Evolutionary conservation across 2,113 vertebrate species (phyloP).

Genomic region (Pelecanus crispus): DNA sequence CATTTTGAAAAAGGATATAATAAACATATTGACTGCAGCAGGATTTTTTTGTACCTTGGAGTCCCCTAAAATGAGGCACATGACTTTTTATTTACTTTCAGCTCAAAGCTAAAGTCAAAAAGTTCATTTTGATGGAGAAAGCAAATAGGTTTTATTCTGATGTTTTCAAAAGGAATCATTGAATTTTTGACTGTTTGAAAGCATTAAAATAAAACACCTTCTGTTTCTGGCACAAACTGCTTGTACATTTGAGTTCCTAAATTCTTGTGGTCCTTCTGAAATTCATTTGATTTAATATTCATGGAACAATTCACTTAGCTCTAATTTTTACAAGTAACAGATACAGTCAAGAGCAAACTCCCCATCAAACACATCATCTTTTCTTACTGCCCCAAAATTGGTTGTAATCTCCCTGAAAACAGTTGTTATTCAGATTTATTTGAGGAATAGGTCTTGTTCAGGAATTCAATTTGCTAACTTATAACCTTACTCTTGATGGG

Average conservation of each 20-base stretch:
- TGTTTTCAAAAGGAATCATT: neutral
- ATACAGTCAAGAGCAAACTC: neutral
- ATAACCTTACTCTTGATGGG: conserved; percentile 31
- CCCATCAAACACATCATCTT: conserved; percentile 23
- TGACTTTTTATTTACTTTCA: neutral
- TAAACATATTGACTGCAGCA: neutral
- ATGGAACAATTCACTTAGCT: conserved; percentile 13
- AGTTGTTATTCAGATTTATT: conserved; percentile 46
- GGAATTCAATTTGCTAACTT: conserved; percentile 55
- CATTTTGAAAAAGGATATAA: neutral
- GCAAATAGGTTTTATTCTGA: neutral
- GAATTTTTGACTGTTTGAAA: neutral
- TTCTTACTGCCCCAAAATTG: neutral
- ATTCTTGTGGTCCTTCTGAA: neutral
- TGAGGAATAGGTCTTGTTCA: conserved; percentile 45
- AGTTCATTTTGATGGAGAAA: neutral
- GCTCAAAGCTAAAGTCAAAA: neutral
- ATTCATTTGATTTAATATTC: conserved; percentile 7
- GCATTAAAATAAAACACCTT: neutral
- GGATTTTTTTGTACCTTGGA: neutral
- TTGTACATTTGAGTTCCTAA: neutral
- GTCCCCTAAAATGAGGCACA: neutral
- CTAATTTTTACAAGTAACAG: conserved; percentile 30
- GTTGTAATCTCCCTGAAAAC: conserved; percentile 39
- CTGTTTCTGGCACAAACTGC: neutral